Evolutionary conservation across 2,797 vertebrate genomes (phyloP), one percentile per base, ranked within the genome.

Genomic region (Babyrousa celebensis): DNA sequence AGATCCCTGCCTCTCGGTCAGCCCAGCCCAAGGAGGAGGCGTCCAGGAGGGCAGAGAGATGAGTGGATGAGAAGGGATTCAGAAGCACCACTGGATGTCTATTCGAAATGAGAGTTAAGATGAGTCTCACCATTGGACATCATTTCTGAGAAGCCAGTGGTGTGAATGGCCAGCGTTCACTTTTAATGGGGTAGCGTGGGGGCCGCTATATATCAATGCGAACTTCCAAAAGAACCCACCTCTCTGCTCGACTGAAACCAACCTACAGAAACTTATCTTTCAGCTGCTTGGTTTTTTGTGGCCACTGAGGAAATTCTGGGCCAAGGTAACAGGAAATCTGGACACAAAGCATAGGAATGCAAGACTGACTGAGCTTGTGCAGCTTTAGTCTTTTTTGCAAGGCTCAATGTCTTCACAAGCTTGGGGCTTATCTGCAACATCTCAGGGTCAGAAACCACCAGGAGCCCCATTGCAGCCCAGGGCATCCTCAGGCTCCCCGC

Each of bases 101-200:
- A 2, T 25, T 20, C 48, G 16, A 27, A 40, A 88, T 62, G 25
- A 75, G 52, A 18, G 63, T 29, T 3, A 62, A 36, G 71, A 21
- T 3, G 1, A 15, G 2, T n/a, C 32, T 89, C 21, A 1, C 48
- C 48, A 25, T 1, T 0, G 10, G 67, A 16, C 2, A 56, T 15
- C 5, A 7, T 21, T 23, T 56, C 85, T 0, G 5, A 62, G 58
- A 85, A 58, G 32, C 48, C 48, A 23, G 8, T 8, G 17, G 16
- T 10, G 25, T 10, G 23, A 77, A 63, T 15, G 60, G 23, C 62
- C 1, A 0, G 9, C 1, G 56, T 0, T 58, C 25, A 9, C 5
- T 29, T 79, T 56, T n/a, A 21, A 18, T 0, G 60, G 43, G 67
- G 20, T 48, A 4, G 14, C 36, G 67, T 16, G 23, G 60, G 54